phyloP scores from a whole-genome alignment of 2,888 invertebrate species.

The Desoria tigrina region DNA sequence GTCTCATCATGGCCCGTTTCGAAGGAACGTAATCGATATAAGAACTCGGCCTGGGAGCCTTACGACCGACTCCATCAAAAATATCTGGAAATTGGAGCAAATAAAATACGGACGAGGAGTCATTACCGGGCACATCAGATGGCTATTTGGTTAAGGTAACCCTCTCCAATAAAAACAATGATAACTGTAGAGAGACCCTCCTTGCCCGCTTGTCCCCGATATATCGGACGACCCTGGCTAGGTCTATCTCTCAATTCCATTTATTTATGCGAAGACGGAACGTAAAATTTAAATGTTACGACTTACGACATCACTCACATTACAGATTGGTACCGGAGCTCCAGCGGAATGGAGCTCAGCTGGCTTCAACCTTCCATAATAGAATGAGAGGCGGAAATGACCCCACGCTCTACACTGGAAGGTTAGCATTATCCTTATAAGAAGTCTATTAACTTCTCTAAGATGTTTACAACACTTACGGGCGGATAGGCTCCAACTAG shows the following conservation, averaged over 20 bases:
- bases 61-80: slow-evolving; percentile 91
- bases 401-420: slow-evolving; percentile 49
- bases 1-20: slow-evolving; percentile 66
- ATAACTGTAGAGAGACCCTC: slow-evolving; percentile 8
- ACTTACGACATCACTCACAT: slow-evolving; percentile 4
- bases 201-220: slow-evolving; percentile 5
- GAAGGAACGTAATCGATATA: slow-evolving; percentile 79
- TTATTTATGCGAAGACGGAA: neutral
- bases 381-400: slow-evolving; percentile 52
- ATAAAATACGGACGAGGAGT: slow-evolving; percentile 58
- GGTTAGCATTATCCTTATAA: slow-evolving; percentile 38
- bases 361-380: slow-evolving; percentile 49
- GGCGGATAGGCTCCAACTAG: too few species aligned
- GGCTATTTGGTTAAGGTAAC: slow-evolving; percentile 75
- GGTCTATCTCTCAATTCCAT: too few species aligned
- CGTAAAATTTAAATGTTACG: slow-evolving; percentile 12
- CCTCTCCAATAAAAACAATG: slow-evolving; percentile 3
- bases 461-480: neutral
- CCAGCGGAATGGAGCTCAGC: slow-evolving; percentile 50
- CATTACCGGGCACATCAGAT: slow-evolving; percentile 88
- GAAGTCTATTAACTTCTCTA: neutral
- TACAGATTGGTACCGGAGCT: slow-evolving; percentile 50
- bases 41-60: slow-evolving; percentile 83
- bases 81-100: slow-evolving; percentile 74
- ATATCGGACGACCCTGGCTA: too few species aligned